A percentile compares a stretch with the other conserved stretches of the same genome.
phyloP scores from a whole-genome alignment of 1,140 invertebrate genomes.

The Epicauta chinensis region DNA sequence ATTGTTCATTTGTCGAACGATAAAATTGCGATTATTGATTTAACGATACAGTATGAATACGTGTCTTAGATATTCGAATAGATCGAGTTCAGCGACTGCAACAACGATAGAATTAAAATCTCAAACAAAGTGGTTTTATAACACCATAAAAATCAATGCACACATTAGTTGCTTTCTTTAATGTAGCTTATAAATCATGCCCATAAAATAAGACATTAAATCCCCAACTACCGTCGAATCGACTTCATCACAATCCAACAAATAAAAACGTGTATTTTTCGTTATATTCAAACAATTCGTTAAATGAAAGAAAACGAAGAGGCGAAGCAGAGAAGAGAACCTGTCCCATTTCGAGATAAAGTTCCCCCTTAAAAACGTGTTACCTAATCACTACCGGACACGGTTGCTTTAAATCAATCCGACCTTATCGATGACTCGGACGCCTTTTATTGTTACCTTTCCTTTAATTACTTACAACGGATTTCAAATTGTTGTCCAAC shows the following conservation, averaged over 20 bases:
- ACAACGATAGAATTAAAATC: constrained; percentile 3
- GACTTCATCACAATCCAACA: constrained; percentile 1
- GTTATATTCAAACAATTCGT: too few relatives aligned
- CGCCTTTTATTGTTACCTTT: constrained; percentile 34
- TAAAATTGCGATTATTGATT: too few relatives aligned
- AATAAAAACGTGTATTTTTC: too few relatives aligned
- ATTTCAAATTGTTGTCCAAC: constrained; percentile 12
- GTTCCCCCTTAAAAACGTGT: constrained; percentile 15
- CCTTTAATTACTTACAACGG: constrained; percentile 31
- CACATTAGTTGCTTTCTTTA: constrained; percentile 14
- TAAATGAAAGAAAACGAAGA: too few relatives aligned
- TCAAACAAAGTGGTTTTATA: constrained; percentile 16
- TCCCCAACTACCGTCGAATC: constrained; percentile 6
- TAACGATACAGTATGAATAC: too few relatives aligned
- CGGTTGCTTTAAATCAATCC: constrained; percentile 30
- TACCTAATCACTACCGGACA: constrained; percentile 33
- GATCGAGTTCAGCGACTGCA: constrained; percentile 2
- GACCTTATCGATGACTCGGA: constrained; percentile 26
- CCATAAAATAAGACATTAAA: constrained; percentile 14
- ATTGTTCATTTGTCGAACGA: too few relatives aligned
- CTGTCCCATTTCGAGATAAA: not conserved
- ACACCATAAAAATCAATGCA: constrained; percentile 16
- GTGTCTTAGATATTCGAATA: too few relatives aligned
- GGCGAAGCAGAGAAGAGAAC: not conserved
- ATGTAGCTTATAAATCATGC: constrained; percentile 12